phyloP scores from a whole-genome alignment of 1,140 invertebrate species.

The Drosophila bocqueti region DNA sequence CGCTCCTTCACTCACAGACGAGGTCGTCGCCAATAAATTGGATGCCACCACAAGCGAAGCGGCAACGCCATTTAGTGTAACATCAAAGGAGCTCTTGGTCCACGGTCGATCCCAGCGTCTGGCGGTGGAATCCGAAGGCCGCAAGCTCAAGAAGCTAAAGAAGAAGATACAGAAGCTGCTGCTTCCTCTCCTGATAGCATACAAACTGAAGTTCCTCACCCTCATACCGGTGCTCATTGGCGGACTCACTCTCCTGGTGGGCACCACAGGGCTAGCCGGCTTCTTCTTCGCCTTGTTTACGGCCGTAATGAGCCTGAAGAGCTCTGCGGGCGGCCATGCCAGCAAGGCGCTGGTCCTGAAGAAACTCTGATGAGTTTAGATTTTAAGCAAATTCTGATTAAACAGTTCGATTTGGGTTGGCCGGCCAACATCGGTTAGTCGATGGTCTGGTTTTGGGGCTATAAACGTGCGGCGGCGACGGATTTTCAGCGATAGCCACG shows the following conservation, averaged over 20 bases:
- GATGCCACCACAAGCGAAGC: conserved; percentile 12
- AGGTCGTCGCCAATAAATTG: conserved; percentile 42
- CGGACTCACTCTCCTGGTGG: conserved; percentile 90
- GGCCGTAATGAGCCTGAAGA: conserved; percentile 87
- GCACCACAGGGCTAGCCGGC: conserved; percentile 91
- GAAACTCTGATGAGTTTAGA: conserved; percentile 59
- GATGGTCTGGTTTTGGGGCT: conserved; percentile 2
- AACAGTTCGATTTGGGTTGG: conserved; percentile 14
- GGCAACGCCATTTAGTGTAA: conserved; percentile 18
- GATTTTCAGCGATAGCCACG: conserved; percentile 24
- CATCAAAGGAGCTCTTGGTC: conserved; percentile 66
- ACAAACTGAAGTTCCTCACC: conserved; percentile 93
- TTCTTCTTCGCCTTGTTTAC: conserved; percentile 94
- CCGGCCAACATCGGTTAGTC: conserved; percentile 12
- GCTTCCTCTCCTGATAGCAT: conserved; percentile 91
- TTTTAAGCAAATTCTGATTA: conserved; percentile 36
- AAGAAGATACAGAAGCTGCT: conserved; percentile 90
- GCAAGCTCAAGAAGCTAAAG: conserved; percentile 85
- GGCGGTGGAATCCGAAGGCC: conserved; percentile 46
- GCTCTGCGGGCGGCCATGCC: conserved; percentile 55
- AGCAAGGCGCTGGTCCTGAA: conserved; percentile 76
- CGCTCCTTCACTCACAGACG: conserved; percentile 32
- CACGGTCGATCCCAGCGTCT: conserved; percentile 67
- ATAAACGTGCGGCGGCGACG: conserved; percentile 12
- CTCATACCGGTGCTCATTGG: conserved; percentile 91